Evolutionary conservation across 2,113 vertebrate genomes (phyloP).

Genomic region (Spea bombifrons): DNA sequence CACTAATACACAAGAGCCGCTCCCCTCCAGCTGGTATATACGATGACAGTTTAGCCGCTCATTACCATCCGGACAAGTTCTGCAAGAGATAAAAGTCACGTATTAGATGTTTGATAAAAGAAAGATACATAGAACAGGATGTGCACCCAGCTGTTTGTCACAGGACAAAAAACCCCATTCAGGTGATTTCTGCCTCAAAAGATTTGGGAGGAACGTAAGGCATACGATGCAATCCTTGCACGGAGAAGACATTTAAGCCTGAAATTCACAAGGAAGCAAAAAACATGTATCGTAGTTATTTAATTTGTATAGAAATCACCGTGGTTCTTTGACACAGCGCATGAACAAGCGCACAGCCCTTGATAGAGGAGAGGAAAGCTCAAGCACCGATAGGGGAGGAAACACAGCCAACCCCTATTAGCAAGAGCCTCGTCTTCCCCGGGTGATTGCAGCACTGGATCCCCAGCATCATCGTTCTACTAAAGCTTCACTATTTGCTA

Average conservation of each 20-base stretch:
- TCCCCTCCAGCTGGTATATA: background rate
- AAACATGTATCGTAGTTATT: too few relatives aligned
- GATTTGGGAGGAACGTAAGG: background rate
- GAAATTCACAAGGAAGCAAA: too few relatives aligned
- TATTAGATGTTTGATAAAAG: background rate
- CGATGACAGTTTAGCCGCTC: conserved; percentile 70
- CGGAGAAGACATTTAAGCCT: too few relatives aligned
- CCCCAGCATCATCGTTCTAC: background rate
- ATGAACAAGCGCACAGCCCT: background rate
- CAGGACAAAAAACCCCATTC: conserved; percentile 4
- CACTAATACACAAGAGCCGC: conserved; percentile 2
- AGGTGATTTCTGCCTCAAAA: background rate
- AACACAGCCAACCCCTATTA: background rate
- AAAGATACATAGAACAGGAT: too few relatives aligned
- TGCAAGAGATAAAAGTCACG: conserved; percentile 53
- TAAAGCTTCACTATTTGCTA: background rate
- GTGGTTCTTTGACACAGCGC: background rate
- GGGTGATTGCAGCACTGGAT: background rate
- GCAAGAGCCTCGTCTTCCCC: too few relatives aligned
- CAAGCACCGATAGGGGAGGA: background rate
- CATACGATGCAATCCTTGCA: too few relatives aligned
- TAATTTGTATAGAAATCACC: background rate
- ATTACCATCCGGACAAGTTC: conserved; percentile 90
- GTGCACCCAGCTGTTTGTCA: conserved; percentile 14
- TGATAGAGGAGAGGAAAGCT: conserved; percentile 8